Percentiles rank a stretch among this genome's conserved stretches.
phyloP scores from a whole-genome alignment of 1,140 invertebrate species.

The Dryas iulia region DNA sequence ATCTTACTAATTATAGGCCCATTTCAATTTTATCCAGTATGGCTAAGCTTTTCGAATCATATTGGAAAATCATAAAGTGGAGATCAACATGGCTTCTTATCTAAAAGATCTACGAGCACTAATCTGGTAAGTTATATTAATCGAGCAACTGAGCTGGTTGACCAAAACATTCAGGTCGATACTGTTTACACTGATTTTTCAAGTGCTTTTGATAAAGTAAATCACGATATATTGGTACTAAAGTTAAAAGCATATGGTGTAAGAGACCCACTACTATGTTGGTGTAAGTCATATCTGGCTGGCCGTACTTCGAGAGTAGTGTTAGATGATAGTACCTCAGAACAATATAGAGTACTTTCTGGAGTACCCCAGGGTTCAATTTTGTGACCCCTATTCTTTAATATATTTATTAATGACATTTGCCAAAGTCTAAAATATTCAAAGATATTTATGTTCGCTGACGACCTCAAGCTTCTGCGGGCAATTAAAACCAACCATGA shows the following conservation, averaged over 20 bases:
- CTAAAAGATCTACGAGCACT: not conserved
- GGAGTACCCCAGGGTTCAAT: constrained; percentile 22
- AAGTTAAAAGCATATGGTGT: not conserved
- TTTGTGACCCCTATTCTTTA: constrained; percentile 19
- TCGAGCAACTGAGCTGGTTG: not conserved
- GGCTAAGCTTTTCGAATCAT: not conserved
- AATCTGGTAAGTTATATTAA: not conserved
- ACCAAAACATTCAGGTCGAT: not conserved
- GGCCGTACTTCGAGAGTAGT: not conserved
- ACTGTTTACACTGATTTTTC: not conserved
- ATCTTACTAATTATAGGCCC: not conserved
- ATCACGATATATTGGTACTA: not conserved
- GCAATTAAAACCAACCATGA: not conserved
- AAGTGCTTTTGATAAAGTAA: not conserved
- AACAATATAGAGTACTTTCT: not conserved
- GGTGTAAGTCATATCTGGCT: not conserved
- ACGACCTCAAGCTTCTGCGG: no score
- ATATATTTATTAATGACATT: no score
- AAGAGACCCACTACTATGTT: not conserved
- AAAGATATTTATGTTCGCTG: constrained; percentile 8
- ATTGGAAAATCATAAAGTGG: not conserved
- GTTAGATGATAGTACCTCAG: not conserved
- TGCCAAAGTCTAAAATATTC: not conserved
- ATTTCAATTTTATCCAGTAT: not conserved
- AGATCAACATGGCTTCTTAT: not conserved